Base-by-base conservation (phyloP, 1,140 invertebrate species). In the Marisa cornuarietis region DNA sequence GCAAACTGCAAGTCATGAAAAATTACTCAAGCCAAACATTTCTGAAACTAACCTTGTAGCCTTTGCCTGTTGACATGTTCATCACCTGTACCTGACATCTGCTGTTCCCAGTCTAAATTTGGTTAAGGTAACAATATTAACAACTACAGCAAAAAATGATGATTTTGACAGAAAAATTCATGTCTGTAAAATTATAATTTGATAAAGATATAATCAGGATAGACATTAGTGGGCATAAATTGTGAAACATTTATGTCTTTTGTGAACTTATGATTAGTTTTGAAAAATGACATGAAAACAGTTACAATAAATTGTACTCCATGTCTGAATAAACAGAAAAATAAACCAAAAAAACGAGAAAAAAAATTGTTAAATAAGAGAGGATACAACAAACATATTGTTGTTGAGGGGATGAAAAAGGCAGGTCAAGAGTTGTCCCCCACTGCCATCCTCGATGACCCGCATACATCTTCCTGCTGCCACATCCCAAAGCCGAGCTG, bases 21-120 rank as follows among this genome's bases (percentile, higher is more conserved):
- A 42, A 42, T 42, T 42, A 42, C 31, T 42, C 31, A 42, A 42
- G 31, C 31, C 31, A 42, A 6, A 63, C 62, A 68, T n/a, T 24
- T 68, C 65, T 68, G 63, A 14, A 58, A 65, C 81, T 81, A 80
- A 91, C 91, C 86, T 91, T 91, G 31, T 90, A 88, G 88, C 95
- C 95, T 84, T 96, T 95, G 82, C 96, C 96, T 42, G 96, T 97
- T 0, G 96, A 97, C 9, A 97, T 93, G 90, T 97, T 97, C 62
- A 96, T 91, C 58, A 96, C 93, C 88, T 95, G 94, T 7, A 97
- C 92, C 88, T 95, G 92, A 58, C 95, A 95, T 87, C 93, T 93
- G 20, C 93, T 93, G 88, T 95, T 97, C 2, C 96, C 96, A 80
- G 94, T 94, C 94, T 95, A 22, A 49, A 62, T 31, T 18, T 20